phyloP scores from a whole-genome alignment of 2,888 invertebrate species.

The Halictus ligatus region DNA sequence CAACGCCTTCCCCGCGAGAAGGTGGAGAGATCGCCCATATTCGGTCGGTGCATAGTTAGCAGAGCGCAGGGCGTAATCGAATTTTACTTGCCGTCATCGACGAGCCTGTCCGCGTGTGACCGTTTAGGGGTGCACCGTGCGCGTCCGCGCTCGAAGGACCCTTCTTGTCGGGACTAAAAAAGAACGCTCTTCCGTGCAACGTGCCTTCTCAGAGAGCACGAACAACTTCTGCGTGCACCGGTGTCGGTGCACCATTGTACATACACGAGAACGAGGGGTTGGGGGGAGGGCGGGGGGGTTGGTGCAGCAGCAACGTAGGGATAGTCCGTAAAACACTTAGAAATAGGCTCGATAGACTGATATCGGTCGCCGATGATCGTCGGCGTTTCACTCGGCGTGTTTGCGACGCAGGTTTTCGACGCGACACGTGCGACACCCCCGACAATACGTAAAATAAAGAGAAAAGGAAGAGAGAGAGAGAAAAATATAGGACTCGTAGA shows the following conservation, averaged over 20 bases:
- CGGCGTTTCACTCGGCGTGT: constrained; percentile 47
- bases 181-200: constrained; percentile 79
- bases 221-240: constrained; percentile 49
- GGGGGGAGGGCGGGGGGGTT: too few relatives aligned
- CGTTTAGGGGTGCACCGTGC: background rate
- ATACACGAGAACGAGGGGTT: constrained; percentile 12
- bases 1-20: background rate
- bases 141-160: constrained; percentile 19
- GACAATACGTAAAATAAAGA: background rate
- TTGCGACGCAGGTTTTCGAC: constrained; percentile 26
- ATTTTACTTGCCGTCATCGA: background rate
- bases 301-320: background rate
- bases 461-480: background rate
- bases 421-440: constrained; percentile 5
- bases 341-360: constrained; percentile 64
- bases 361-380: constrained; percentile 55
- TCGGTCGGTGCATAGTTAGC: background rate
- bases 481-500: background rate
- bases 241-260: constrained; percentile 17
- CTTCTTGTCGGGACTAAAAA: constrained; percentile 27
- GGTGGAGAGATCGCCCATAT: background rate
- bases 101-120: background rate
- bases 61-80: background rate
- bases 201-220: constrained; percentile 79
- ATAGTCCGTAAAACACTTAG: constrained; percentile 26